phyloP scores from a whole-genome alignment of 2,888 invertebrate species.

The Drosophila acutilabella region DNA sequence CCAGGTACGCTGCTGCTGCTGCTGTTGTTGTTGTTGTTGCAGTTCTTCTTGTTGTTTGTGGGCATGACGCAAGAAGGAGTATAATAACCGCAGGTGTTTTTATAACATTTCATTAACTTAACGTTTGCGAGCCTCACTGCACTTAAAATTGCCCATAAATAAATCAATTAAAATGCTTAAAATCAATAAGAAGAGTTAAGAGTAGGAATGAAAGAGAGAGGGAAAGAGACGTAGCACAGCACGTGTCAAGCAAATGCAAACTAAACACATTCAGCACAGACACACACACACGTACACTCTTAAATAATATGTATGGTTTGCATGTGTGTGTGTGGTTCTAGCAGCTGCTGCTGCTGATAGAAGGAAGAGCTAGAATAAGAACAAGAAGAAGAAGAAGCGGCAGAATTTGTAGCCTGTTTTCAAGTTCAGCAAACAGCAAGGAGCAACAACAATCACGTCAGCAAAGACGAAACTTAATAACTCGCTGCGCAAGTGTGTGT shows the following conservation, averaged over 20 bases:
- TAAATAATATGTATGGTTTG: neutral
- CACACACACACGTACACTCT: neutral
- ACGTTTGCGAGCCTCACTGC: constrained; percentile 20
- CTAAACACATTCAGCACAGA: constrained; percentile 13
- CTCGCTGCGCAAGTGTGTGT: constrained; percentile 6
- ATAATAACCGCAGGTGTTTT: constrained; percentile 27
- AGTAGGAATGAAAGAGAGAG: neutral
- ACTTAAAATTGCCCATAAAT: constrained; percentile 25
- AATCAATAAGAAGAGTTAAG: constrained; percentile 44
- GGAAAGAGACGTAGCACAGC: constrained; percentile 1
- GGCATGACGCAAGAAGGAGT: constrained; percentile 54
- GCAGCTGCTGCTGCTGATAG: constrained; percentile 21
- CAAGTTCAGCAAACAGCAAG: constrained; percentile 58
- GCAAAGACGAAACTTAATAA: constrained; percentile 31
- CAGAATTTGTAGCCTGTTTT: constrained; percentile 36
- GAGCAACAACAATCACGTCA: constrained; percentile 36
- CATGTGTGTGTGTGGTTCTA: constrained; percentile 9
- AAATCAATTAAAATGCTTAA: constrained; percentile 43
- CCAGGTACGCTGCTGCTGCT: constrained; percentile 50
- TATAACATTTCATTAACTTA: constrained; percentile 22
- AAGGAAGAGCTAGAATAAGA: neutral
- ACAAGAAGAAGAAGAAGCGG: neutral
- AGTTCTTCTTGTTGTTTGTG: constrained; percentile 5
- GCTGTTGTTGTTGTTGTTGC: constrained; percentile 1
- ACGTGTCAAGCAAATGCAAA: constrained; percentile 31